Evolutionary conservation across 2,888 invertebrate species (phyloP), one percentile per base, ranked within the genome.

Genomic region (Deilephila porcellus): DNA sequence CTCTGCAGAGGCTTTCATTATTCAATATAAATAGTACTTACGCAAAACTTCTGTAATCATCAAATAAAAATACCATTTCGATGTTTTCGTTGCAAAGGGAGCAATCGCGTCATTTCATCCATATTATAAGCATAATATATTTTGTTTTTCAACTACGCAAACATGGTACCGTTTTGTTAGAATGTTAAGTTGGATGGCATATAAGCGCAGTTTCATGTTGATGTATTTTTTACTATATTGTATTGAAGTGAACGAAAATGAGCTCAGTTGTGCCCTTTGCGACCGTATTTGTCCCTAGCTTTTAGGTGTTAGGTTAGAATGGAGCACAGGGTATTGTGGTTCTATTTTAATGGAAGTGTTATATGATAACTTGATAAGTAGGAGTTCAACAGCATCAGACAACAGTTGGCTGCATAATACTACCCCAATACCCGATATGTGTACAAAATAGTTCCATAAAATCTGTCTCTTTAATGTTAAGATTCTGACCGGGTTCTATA

Each of bases 281-380:
- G 90, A 93, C 91, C 87, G 86, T 92, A 90, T 87, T 89, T 92
- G 92, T 93, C 93, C 92, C 92, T 94, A 94, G 94, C 90, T 90
- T 87, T 86, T 93, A 94, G 91, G 89, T 91, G 86, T 90, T 94
- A 94, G 93, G 87, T 90, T 90, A 93, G 90, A 90, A 83, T 91
- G 88, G 88, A 93, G 88, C 93, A 93, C 94, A 94, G 94, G 94
- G 94, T 94, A 94, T 94, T 94, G 94, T 90, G 94, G 94, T 94
- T 93, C 93, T 94, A 93, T 94, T 93, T 93, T 93, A 91, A 83
- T 86, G 91, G 90, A 91, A 85, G 91, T 88, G 92, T 90, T 90
- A 86, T 85, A 81, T 83, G 85, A 87, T 91, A 90, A 87, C 86
- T 90, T 88, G 91, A 89, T 89, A 85, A 81, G 90, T 91, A 91